Evolutionary conservation across 2,113 vertebrate species (phyloP), one percentile per base, ranked within the genome.

Genomic region (Tragelaphus strepsiceros): DNA sequence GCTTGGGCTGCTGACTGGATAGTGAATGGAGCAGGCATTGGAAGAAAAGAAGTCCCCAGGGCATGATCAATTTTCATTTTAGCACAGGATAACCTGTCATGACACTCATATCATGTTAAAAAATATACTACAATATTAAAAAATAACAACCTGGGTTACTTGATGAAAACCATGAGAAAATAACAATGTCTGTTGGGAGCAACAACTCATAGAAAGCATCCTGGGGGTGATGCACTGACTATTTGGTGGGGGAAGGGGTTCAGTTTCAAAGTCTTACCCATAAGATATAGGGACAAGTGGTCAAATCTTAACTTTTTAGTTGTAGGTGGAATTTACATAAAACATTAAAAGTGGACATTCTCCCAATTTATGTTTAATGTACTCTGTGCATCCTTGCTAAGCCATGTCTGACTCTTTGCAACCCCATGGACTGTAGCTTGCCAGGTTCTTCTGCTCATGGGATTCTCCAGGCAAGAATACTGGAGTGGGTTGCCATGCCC

Each of bases 121-220:
- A 15, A 14, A 95, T 7, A 95, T 46, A 91, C 96, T 32, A 78
- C 22, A 92, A 64, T 30, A 32, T 54, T 71, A 90, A 93, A 97
- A 16, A 19, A 96, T 93, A 97, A 26, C 35, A 84, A 62, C n/a
- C 2, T 43, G 94, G 30, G 6, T 95, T 56, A 51, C 56, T 59
- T 19, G 46, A 58, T 49, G 64, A 81, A 82, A 30, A 94, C 93
- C 12, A 9, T 1, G 61, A 35, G 62, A 71, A 81, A 92, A 51
- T 14, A 93, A 74, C 59, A 35, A 61, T 0, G 0, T 30, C 94
- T 43, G 28, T 6, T 39, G 13, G 86, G 4, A 46, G 22, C 5
- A 53, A 91, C 54, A 74, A 94, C 67, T 95, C 56, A 90, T 49
- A 74, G n/a, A 88, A 17, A 96, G 96, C 92, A 53, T 13, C 93